Percentiles rank a stretch among this genome's conserved stretches.
These are phyloP conservation scores for Pipistrellus nathusii DNA, from an alignment of 2,797 vertebrate genomes.

Conservation along the genomic window DNA sequence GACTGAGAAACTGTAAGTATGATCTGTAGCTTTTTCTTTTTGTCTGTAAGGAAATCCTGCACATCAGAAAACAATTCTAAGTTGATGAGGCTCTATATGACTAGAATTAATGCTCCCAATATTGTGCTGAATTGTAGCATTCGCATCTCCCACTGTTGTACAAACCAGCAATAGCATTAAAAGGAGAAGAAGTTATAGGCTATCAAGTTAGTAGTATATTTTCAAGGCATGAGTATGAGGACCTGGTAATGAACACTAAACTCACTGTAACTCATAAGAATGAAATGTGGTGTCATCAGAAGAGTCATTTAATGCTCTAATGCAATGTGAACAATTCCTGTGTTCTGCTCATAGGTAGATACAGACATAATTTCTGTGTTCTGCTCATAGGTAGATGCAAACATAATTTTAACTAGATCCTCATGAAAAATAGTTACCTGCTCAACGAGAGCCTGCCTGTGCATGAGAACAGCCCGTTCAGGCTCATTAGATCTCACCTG, in stretches of 20 bases:
- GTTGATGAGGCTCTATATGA: not conserved
- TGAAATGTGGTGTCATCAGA: slow-evolving; percentile 37
- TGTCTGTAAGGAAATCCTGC: not conserved
- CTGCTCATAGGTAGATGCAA: not conserved
- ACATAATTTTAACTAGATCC: slow-evolving; percentile 12
- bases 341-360: not conserved
- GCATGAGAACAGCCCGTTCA: not conserved
- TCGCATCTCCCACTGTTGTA: not conserved
- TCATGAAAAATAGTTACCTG: not conserved
- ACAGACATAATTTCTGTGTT: not conserved
- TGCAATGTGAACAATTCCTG: not conserved
- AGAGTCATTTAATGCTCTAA: slow-evolving; percentile 32
- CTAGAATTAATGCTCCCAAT: not conserved
- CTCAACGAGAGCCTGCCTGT: not conserved
- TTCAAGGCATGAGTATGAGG: not conserved
- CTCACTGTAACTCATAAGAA: slow-evolving; percentile 52
- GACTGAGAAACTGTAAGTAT: not conserved
- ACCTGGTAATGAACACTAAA: slow-evolving; percentile 29
- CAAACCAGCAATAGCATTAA: not conserved
- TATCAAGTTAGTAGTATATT: slow-evolving; percentile 36
- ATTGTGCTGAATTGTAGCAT: not conserved
- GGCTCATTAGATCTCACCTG: not conserved
- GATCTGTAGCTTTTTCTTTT: not conserved
- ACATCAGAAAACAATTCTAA: slow-evolving; percentile 48
- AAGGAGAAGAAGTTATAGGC: slow-evolving; percentile 12